phyloP scores from a whole-genome alignment of 1,140 invertebrate species.

The Liolophura sinensis region DNA sequence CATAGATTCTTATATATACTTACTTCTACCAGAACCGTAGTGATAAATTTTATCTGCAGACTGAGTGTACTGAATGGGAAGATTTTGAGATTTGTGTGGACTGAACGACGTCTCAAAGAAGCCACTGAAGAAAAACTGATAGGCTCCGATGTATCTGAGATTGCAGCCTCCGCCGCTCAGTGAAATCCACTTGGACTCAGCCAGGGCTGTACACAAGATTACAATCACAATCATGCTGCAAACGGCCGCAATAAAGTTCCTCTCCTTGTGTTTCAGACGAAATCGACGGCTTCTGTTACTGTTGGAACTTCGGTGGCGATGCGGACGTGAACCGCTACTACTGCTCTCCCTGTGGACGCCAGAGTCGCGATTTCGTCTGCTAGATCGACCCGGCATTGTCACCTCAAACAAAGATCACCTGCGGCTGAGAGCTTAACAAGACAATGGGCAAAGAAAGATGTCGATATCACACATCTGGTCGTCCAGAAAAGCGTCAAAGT shows the following conservation, averaged over 20 bases:
- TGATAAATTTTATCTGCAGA: too few relatives aligned
- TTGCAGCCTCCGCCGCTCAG: constrained; percentile 34
- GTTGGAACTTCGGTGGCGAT: constrained; percentile 17
- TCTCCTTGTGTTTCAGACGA: constrained; percentile 42
- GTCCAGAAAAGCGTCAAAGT: too few relatives aligned
- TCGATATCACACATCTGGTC: too few relatives aligned
- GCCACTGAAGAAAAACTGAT: constrained; percentile 50
- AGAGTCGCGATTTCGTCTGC: too few relatives aligned
- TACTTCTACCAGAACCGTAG: too few relatives aligned
- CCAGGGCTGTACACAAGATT: constrained; percentile 46
- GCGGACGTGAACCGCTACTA: not conserved
- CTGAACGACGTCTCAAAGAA: constrained; percentile 17
- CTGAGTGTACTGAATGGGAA: too few relatives aligned
- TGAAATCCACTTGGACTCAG: constrained; percentile 49
- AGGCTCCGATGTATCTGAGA: constrained; percentile 39
- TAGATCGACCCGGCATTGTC: too few relatives aligned
- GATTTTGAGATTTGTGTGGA: too few relatives aligned
- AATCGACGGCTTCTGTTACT: constrained; percentile 9
- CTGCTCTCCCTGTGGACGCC: not conserved
- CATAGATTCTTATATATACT: too few relatives aligned
- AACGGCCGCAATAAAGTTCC: constrained; percentile 46
- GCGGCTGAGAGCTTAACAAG: too few relatives aligned
- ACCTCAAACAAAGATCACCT: too few relatives aligned
- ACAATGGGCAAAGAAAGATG: too few relatives aligned
- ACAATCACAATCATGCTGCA: constrained; percentile 52